A percentile compares a stretch with the other conserved stretches of the same genome.
Evolutionary conservation across 1,140 invertebrate genomes (phyloP).

Genomic region (Drosophila arizonae): DNA sequence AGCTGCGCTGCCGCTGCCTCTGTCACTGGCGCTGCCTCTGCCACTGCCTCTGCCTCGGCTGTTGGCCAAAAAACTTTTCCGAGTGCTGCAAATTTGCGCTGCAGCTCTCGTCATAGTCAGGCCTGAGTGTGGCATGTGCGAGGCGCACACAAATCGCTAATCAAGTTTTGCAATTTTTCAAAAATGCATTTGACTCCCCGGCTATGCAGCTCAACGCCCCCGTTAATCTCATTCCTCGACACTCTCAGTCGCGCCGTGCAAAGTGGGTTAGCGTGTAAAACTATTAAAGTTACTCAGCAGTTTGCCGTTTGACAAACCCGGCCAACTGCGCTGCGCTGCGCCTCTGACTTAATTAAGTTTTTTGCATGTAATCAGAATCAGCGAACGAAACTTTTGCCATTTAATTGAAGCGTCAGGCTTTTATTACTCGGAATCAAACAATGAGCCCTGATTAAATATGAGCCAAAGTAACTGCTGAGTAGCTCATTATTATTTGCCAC

Average conservation of each 20-base stretch:
- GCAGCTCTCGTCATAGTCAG: conserved; percentile 47
- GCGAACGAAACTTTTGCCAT: conserved; percentile 32
- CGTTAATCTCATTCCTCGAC: conserved; percentile 4
- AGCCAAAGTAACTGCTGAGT: conserved; percentile 22
- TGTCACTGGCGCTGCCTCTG: too few relatives aligned
- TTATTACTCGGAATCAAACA: conserved; percentile 53
- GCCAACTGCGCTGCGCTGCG: background rate
- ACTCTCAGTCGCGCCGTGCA: conserved; percentile 25
- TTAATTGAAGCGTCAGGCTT: conserved; percentile 47
- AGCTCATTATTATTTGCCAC: conserved; percentile 11
- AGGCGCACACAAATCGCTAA: conserved; percentile 56
- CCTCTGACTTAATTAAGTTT: conserved; percentile 42
- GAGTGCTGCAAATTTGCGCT: conserved; percentile 36
- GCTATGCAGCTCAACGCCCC: background rate
- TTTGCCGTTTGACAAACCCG: conserved; percentile 19
- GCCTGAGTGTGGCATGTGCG: conserved; percentile 53
- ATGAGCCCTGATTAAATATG: conserved; percentile 52
- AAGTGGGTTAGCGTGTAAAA: conserved; percentile 55
- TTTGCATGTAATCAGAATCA: conserved; percentile 40
- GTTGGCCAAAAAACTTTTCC: conserved; percentile 30
- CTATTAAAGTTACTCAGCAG: conserved; percentile 48
- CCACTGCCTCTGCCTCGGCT: background rate
- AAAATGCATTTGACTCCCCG: conserved; percentile 48
- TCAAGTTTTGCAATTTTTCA: conserved; percentile 71
- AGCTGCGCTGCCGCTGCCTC: too few relatives aligned